phyloP scores from a whole-genome alignment of 1,140 invertebrate genomes.

The Habropoda laboriosa region DNA sequence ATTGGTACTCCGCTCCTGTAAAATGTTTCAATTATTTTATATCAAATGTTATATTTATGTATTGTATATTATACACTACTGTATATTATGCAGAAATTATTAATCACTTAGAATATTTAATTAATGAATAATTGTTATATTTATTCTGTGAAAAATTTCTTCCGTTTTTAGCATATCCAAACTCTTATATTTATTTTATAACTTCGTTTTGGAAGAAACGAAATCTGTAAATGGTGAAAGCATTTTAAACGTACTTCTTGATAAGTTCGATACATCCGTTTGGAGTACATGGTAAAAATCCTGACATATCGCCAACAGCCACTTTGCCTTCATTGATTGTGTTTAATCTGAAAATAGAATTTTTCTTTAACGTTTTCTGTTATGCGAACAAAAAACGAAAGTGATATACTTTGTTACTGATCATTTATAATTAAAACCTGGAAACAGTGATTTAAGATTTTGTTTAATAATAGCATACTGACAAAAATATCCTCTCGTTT shows the following conservation, averaged over 20 bases:
- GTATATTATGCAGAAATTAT: not conserved
- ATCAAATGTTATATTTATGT: not conserved
- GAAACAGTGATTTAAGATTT: not conserved
- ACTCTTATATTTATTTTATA: not conserved
- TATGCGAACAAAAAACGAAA: not conserved
- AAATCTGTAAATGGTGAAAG: not conserved
- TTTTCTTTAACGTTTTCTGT: not conserved
- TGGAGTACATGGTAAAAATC: conserved; percentile 96
- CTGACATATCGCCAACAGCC: conserved; percentile 91
- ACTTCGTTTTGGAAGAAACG: too few relatives aligned
- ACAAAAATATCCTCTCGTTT: not conserved
- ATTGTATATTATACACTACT: not conserved
- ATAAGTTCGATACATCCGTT: conserved; percentile 96
- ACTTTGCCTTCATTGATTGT: conserved; percentile 95
- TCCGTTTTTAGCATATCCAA: not conserved
- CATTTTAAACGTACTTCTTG: conserved; percentile 82
- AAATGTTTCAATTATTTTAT: not conserved
- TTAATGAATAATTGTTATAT: not conserved
- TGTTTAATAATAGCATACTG: not conserved
- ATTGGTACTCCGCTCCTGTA: conserved; percentile 88
- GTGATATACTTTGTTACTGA: not conserved
- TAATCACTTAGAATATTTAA: not conserved
- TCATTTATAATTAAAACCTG: not conserved
- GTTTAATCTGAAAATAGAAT: conserved; percentile 84
- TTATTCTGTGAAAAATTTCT: not conserved